Evolutionary conservation across 1,140 invertebrate species (phyloP), one percentile per base, ranked within the genome.

Genomic region (Apis cerana): DNA sequence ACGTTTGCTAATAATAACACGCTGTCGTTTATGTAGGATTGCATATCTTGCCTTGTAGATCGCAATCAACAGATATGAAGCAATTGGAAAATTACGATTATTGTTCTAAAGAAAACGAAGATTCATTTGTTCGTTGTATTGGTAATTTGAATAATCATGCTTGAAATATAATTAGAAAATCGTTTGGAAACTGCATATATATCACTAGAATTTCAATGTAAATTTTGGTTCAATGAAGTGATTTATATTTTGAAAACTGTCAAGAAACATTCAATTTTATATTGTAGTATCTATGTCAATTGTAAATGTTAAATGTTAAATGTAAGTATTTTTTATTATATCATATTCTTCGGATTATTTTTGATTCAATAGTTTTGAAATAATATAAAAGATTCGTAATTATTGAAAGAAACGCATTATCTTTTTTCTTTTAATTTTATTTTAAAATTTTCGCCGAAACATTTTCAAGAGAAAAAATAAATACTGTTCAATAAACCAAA

Each of bases 1-100:
- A 67, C 61, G 71, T 75, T 75, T 21, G 52, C 79, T 80, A 75
- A 58, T 80, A 75, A 80, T 80, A 80, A 71, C 50, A 65, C 15
- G 15, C 13, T 21, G 69, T 11, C n/a, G 48, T 15, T 23, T 27
- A 43, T 50, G 15, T n/a, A 50, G 50, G 10, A 11, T 43, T 19
- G 69, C 59, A 27, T 80, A 50, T 23, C 78, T 72, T 21, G 59
- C 48, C 68, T 80, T 72, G 5, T 43, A 72, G 68, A 80, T 80
- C 58, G 21, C 43, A 33, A 80, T 33, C 67, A 72, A 48, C 21
- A 70, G 13, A 52, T 80, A 54, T 27, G 33, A 17, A 52, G 74
- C 11, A 21, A 5, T 13, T 23, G 54, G 15, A 11, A 62, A 80
- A 52, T 74, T 62, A 64, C 61, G 78, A 50, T 61, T 56, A 64